Base-by-base conservation (phyloP, 2,888 invertebrate species). In the Crepidodera aurea region DNA sequence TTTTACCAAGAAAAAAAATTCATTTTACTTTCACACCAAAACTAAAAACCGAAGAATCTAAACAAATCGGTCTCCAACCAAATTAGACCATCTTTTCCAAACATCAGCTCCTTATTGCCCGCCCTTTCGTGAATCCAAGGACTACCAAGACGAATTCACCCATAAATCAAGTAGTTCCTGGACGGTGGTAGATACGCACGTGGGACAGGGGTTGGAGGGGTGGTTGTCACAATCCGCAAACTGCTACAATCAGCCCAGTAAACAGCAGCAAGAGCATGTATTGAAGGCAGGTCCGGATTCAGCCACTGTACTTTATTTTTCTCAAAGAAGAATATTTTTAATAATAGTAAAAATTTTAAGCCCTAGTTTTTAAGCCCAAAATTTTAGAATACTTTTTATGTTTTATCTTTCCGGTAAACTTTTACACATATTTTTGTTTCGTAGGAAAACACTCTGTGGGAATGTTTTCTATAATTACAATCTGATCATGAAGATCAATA, bases 171-270 rank as follows among this genome's bases (percentile, higher is more conserved):
- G 19, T 18, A 46, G 40, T 25, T 39, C 51, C 44, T 56, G 51
- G 18, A 50, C 25, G 15, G 62, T 42, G 55, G 51, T 42, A 62
- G 53, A 54, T 50, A 64, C 60, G 68, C 62, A 57, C 56, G 62
- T 68, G 48, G 37, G 56, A 51, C 40, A 19, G 51, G 55, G 39
- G 64, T 56, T 60, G 73, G 71, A 69, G 69, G 71, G 64, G 71
- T 68, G 64, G 67, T 66, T 73, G 73, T 73, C 73, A 71, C 69
- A 71, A 69, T 69, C 66, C 68, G 67, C 70, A 71, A 72, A 72
- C 71, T 62, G 67, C 71, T 71, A 60, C 71, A 71, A 71, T 68
- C 72, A 65, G 70, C 65, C 72, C 72, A 70, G 67, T 67, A 62
- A 60, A 65, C 53, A 61, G 60, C 61, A 25, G 46, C 46, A 66